These are phyloP conservation scores for Drosophila prolongata DNA, from an alignment of 2,888 invertebrate genomes.

Conservation along the genomic window DNA sequence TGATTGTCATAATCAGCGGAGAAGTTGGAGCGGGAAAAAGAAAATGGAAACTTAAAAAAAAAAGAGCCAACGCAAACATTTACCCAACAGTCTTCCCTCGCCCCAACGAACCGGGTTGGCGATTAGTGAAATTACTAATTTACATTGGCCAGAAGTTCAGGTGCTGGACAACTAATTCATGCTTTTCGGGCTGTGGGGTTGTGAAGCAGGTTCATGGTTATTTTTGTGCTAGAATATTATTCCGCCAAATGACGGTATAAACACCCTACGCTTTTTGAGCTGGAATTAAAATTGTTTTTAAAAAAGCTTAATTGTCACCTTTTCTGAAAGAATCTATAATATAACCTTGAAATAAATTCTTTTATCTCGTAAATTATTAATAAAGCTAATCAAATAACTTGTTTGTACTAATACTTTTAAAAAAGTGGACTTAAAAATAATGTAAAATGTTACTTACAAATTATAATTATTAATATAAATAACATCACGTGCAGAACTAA, in stretches of 20 bases:
- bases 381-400: no score
- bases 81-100: background rate
- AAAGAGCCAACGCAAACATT: slow-evolving; percentile 24
- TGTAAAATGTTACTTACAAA: no score
- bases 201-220: background rate
- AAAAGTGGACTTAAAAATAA: no score
- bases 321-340: no score
- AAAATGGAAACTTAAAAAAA: slow-evolving; percentile 1
- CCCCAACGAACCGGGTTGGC: slow-evolving; percentile 15
- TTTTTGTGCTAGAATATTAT: slow-evolving; percentile 8
- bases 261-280: background rate
- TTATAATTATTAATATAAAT: background rate
- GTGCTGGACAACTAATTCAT: slow-evolving; percentile 19
- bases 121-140: slow-evolving; percentile 46
- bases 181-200: background rate
- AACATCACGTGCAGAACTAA: background rate
- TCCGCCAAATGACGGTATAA: background rate
- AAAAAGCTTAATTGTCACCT: no score
- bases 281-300: no score
- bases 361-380: no score
- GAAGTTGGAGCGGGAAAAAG: background rate
- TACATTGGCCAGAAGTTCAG: slow-evolving; percentile 35
- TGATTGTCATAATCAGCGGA: slow-evolving; percentile 46
- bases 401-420: no score
- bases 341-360: background rate